Evolutionary conservation across 2,797 vertebrate genomes (phyloP), one percentile per base, ranked within the genome.

Genomic region (Zalophus californianus): DNA sequence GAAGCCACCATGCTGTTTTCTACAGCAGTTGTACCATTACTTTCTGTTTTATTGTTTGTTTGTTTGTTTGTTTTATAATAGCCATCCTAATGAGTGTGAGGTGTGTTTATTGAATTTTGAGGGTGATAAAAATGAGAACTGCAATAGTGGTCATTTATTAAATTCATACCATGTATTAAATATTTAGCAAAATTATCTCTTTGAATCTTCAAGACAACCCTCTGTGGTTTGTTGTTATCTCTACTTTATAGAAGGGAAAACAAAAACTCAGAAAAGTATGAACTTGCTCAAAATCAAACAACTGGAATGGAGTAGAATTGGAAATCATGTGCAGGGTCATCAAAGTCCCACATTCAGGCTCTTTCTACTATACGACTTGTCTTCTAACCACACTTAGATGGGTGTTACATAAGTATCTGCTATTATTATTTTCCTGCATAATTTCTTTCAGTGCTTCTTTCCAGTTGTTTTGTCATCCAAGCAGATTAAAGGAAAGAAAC

Each of bases 401-500:
- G 56, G 29, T 41, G 25, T 56, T 84, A n/a, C 32, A 2, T 21
- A 70, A 80, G 14, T 88, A 86, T 83, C 91, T 93, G 44, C 29
- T 78, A 58, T 62, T 92, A 35, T 86, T 95, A 16, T 41, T 93
- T 70, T 96, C 78, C 70, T 91, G 25, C 3, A 32, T 89, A 86
- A 89, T 73, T 91, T 91, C 52, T 92, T 54, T 84, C 18, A n/a
- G 54, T 83, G 64, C 11, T 92, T 92, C 20, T 80, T 95, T 96
- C 54, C 38, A 66, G 35, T 92, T 79, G 21, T 41, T 78, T 90
- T 96, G 15, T 86, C 38, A 88, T 78, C 18, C 7, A 94, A 52
- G 48, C 21, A 89, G 75, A 90, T 62, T 91, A 87, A 93, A 94
- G 60, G 38, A 86, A 90, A 90, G 62, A 94, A 80, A n/a, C 7